These are phyloP conservation scores for Tipula lateralis DNA, from an alignment of 2,888 invertebrate species.

Conservation along the genomic window DNA sequence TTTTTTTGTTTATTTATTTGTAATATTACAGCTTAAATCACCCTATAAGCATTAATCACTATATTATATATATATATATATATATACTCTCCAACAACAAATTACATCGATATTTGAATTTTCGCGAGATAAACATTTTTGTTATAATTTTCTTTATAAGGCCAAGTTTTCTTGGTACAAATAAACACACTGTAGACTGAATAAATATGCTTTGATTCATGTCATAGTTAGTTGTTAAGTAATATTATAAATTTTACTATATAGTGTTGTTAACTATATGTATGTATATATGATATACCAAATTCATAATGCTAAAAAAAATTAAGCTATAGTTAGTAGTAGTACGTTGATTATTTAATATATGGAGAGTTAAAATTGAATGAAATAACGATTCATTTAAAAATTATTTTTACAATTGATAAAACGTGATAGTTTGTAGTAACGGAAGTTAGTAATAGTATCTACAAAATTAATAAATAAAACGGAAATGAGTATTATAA, in stretches of 20 bases:
- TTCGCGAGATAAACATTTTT: neutral
- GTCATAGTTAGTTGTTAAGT: neutral
- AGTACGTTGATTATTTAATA: neutral
- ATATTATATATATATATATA: too few species aligned
- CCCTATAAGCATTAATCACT: neutral
- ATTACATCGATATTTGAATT: neutral
- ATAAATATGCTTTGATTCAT: neutral
- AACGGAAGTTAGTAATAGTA: slow-evolving; percentile 28
- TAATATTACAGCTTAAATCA: neutral
- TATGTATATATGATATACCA: neutral
- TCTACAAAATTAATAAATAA: slow-evolving; percentile 6
- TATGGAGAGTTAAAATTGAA: neutral
- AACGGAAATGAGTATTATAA: slow-evolving; percentile 28
- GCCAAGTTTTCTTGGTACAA: neutral
- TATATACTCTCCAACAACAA: too few species aligned
- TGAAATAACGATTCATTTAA: slow-evolving; percentile 19
- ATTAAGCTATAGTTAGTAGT: neutral
- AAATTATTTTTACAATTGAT: slow-evolving; percentile 4
- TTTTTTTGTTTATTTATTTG: neutral
- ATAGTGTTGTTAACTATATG: neutral
- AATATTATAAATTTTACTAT: neutral
- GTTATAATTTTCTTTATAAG: neutral
- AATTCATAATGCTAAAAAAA: neutral
- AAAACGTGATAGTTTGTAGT: slow-evolving; percentile 19
- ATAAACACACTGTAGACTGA: neutral